Percentiles rank a stretch among this genome's conserved stretches.
These are phyloP conservation scores for Semaprochilodus insignis DNA, from an alignment of 2,797 vertebrate genomes.

Conservation along the genomic window DNA sequence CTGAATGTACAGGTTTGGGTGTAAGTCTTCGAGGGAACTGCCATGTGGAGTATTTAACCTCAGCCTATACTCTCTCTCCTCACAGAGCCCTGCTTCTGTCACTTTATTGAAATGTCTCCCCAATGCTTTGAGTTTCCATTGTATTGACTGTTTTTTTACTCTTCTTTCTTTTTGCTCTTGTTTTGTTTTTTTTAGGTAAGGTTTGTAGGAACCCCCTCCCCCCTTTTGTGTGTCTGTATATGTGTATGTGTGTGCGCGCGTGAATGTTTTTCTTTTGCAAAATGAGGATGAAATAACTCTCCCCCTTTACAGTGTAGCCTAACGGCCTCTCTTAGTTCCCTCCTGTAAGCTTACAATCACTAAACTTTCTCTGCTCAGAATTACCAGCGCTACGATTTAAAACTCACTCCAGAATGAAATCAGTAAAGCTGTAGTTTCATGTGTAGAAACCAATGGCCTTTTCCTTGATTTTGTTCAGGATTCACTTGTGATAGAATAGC, in stretches of 20 bases:
- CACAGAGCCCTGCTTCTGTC: conserved; percentile 42
- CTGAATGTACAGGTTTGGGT: neutral
- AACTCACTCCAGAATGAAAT: conserved; percentile 70
- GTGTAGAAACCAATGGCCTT: conserved; percentile 35
- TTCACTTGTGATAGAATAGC: conserved; percentile 41
- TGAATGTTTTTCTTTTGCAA: conserved; percentile 77
- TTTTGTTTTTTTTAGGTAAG: conserved; percentile 82
- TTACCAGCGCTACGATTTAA: conserved; percentile 72
- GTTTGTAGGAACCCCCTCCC: conserved; percentile 81
- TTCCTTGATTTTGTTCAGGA: conserved; percentile 40
- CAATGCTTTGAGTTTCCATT: conserved; percentile 81
- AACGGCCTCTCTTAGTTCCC: conserved; percentile 81
- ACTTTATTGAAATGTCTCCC: conserved; percentile 67
- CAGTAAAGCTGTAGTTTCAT: conserved; percentile 48
- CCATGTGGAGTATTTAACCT: conserved; percentile 16
- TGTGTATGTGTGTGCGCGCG: conserved; percentile 51
- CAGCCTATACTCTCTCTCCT: conserved; percentile 12
- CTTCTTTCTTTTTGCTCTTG: conserved; percentile 73
- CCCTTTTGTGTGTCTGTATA: conserved; percentile 65
- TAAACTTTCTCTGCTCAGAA: conserved; percentile 78
- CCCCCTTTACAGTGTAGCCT: conserved; percentile 79
- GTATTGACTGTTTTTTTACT: conserved; percentile 85
- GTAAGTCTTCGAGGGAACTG: neutral
- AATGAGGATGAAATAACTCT: conserved; percentile 80
- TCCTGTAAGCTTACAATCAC: conserved; percentile 82